Evolutionary conservation across 2,113 vertebrate species (phyloP).

Genomic region (Pterophyllum scalare): DNA sequence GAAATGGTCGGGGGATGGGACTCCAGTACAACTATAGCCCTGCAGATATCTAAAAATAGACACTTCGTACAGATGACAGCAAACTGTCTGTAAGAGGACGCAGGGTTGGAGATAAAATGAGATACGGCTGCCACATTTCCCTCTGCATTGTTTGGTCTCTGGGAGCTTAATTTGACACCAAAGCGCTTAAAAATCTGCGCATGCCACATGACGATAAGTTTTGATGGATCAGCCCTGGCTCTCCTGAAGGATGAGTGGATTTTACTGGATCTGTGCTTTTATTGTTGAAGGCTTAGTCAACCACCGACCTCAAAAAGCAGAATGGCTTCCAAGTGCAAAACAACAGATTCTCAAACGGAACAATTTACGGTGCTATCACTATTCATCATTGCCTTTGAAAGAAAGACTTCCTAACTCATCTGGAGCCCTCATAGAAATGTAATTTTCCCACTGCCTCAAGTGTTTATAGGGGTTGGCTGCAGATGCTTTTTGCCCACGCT

Average conservation of each 20-base stretch:
- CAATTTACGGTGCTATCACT: slow-evolving; percentile 70
- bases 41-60: slow-evolving; percentile 19
- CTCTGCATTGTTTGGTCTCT: slow-evolving; percentile 7
- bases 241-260: background rate
- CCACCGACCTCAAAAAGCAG: slow-evolving; percentile 32
- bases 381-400: slow-evolving; percentile 64
- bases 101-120: slow-evolving; percentile 25
- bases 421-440: slow-evolving; percentile 61
- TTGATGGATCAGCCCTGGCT: background rate
- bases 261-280: background rate
- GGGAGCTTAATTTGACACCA: slow-evolving; percentile 15
- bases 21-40: background rate
- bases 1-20: slow-evolving; percentile 18
- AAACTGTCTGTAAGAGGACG: background rate
- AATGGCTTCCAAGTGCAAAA: slow-evolving; percentile 49
- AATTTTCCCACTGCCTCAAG: slow-evolving; percentile 61
- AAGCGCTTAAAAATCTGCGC: background rate
- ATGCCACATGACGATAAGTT: background rate
- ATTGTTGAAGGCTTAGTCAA: slow-evolving; percentile 30
- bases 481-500: slow-evolving; percentile 55
- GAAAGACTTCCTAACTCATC: slow-evolving; percentile 62
- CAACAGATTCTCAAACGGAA: slow-evolving; percentile 58
- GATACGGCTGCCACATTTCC: slow-evolving; percentile 7
- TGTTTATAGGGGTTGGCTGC: slow-evolving; percentile 54
- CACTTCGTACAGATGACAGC: slow-evolving; percentile 20